These are phyloP conservation scores for Sympetrum striolatum DNA, from an alignment of 2,888 invertebrate genomes.

Conservation along the genomic window DNA sequence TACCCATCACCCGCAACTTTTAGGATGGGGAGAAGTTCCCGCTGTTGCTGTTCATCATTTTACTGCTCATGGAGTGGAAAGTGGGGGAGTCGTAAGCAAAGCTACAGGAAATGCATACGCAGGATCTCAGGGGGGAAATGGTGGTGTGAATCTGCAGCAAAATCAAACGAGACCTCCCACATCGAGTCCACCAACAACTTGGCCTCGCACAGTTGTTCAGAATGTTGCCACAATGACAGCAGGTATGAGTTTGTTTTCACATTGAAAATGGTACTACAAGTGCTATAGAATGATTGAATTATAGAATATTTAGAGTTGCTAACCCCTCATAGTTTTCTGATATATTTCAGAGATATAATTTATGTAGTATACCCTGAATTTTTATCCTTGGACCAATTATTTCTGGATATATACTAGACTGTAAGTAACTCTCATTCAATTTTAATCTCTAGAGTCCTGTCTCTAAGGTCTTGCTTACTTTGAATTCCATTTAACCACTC, in stretches of 20 bases:
- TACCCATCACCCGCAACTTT: conserved; percentile 38
- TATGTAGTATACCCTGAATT: too few species aligned
- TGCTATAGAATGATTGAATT: too few species aligned
- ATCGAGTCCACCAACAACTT: conserved; percentile 18
- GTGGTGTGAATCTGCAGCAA: conserved; percentile 12
- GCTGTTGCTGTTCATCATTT: conserved; percentile 20
- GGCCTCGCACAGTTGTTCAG: conserved; percentile 20
- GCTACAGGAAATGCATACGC: neutral
- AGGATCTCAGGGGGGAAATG: conserved; percentile 28
- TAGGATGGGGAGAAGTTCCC: conserved; percentile 48
- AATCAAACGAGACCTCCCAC: conserved; percentile 20
- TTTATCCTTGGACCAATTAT: too few species aligned
- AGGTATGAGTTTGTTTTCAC: neutral
- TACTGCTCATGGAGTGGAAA: conserved; percentile 17
- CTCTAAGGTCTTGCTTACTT: too few species aligned
- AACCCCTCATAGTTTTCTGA: too few species aligned
- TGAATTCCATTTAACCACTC: too few species aligned
- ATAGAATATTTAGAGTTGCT: too few species aligned
- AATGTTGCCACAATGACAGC: conserved; percentile 40
- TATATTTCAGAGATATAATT: too few species aligned
- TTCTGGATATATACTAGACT: too few species aligned
- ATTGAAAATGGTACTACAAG: too few species aligned
- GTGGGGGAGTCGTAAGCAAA: neutral
- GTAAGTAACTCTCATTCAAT: too few species aligned
- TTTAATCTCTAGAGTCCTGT: too few species aligned